These are phyloP conservation scores for Pelusios castaneus DNA, from an alignment of 2,113 vertebrate genomes.

Conservation along the genomic window DNA sequence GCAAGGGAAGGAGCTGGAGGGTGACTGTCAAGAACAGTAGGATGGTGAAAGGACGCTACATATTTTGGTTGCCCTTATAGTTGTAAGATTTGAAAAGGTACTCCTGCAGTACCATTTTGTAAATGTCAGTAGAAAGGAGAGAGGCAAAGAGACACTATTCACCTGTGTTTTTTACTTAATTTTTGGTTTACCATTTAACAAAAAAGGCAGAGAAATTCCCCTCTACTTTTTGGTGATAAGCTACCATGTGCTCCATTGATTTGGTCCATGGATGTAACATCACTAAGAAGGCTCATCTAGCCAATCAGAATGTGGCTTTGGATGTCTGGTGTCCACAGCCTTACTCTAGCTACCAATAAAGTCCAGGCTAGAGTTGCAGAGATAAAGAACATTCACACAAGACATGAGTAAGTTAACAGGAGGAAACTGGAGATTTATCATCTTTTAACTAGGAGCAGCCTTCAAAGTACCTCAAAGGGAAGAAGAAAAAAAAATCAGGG, in stretches of 20 bases:
- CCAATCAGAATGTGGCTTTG: not conserved
- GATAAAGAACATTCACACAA: not conserved
- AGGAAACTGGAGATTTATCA: not conserved
- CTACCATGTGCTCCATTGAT: not conserved
- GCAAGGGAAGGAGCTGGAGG: not conserved
- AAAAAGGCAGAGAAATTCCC: fast-evolving
- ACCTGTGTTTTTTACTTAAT: not conserved
- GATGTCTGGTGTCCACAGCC: not conserved
- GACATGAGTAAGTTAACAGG: not conserved
- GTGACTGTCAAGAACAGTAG: not conserved
- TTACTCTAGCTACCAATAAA: not conserved
- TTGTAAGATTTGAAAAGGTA: not conserved
- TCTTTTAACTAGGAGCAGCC: not conserved
- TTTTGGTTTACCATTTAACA: not conserved
- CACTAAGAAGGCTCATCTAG: not conserved
- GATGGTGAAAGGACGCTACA: fast-evolving
- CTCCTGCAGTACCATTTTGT: fast-evolving
- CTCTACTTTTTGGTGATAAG: not conserved
- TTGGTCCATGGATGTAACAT: not conserved
- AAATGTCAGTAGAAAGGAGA: not conserved
- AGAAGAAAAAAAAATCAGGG: not conserved
- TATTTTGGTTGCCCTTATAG: not conserved
- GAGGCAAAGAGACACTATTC: fast-evolving
- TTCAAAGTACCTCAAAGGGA: not conserved
- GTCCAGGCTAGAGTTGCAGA: not conserved